A percentile compares a stretch with the other conserved stretches of the same genome.
Evolutionary conservation across 2,888 invertebrate species (phyloP).

Genomic region (Lycaena phlaeas): DNA sequence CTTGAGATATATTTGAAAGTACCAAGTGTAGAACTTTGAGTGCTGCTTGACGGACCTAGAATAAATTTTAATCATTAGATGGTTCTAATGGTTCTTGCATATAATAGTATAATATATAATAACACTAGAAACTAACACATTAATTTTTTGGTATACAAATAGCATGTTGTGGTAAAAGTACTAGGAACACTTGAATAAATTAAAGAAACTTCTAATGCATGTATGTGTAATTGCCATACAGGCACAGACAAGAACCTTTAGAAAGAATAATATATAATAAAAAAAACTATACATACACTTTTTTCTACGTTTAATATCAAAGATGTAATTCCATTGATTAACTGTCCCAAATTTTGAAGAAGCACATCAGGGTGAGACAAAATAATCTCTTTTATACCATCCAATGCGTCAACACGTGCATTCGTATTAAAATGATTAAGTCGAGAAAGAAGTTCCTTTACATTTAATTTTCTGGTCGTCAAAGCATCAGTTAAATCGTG

Average conservation of each 20-base stretch:
- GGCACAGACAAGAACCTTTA: too few relatives aligned
- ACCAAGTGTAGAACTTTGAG: conserved; percentile 70
- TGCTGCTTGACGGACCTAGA: conserved; percentile 68
- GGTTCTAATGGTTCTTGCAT: too few relatives aligned
- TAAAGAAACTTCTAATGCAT: too few relatives aligned
- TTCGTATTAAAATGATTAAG: conserved; percentile 83
- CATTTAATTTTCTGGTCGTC: conserved; percentile 78
- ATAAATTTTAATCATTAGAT: too few relatives aligned
- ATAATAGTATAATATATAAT: too few relatives aligned
- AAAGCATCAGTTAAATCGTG: conserved; percentile 69
- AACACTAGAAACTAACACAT: too few relatives aligned
- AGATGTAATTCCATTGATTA: conserved; percentile 79
- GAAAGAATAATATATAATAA: too few relatives aligned
- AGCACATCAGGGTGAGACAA: conserved; percentile 43
- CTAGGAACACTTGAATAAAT: too few relatives aligned
- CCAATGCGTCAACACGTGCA: conserved; percentile 76
- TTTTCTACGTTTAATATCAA: conserved; percentile 82
- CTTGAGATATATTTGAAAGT: conserved; percentile 43
- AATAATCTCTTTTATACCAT: conserved; percentile 73
- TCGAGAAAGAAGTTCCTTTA: conserved; percentile 80
- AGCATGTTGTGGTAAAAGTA: too few relatives aligned
- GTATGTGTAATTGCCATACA: not conserved
- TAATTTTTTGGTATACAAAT: too few relatives aligned
- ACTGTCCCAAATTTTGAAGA: conserved; percentile 74
- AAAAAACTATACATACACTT: conserved; percentile 55